Evolutionary conservation across 1,140 invertebrate genomes (phyloP).

Genomic region (Pogonognathellus flavescens): DNA sequence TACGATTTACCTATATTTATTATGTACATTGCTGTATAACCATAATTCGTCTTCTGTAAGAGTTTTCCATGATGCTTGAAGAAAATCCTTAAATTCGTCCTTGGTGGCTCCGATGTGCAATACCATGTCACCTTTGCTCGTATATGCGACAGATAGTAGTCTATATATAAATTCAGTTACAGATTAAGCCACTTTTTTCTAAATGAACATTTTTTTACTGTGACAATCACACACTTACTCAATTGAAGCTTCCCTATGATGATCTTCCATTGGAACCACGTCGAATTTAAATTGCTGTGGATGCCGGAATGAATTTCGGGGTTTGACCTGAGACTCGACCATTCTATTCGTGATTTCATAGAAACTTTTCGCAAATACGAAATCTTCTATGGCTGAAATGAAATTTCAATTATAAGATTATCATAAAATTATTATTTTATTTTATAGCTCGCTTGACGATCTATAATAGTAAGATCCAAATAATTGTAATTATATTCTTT

Average conservation of each 20-base stretch:
- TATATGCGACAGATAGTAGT: background rate
- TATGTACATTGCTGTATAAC: background rate
- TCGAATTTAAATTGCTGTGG: background rate
- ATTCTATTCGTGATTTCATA: background rate
- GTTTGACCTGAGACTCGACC: background rate
- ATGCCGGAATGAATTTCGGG: background rate
- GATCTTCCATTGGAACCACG: background rate
- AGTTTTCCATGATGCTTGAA: background rate
- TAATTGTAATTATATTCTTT: background rate
- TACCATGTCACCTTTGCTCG: background rate
- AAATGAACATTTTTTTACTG: background rate
- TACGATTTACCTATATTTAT: too few species aligned
- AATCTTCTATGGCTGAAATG: slow-evolving; percentile 7
- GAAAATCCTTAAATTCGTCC: background rate
- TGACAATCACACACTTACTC: background rate
- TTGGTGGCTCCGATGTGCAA: background rate
- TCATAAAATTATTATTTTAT: background rate
- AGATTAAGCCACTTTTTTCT: background rate
- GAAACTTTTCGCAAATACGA: background rate
- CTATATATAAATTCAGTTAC: background rate
- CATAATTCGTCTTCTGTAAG: background rate
- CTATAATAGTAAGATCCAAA: too few species aligned
- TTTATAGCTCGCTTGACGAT: too few species aligned
- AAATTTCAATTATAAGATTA: background rate
- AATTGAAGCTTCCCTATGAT: background rate